Conservation (phyloP, 2,888 invertebrate genomes). For the Encarsia formosa region DNA sequence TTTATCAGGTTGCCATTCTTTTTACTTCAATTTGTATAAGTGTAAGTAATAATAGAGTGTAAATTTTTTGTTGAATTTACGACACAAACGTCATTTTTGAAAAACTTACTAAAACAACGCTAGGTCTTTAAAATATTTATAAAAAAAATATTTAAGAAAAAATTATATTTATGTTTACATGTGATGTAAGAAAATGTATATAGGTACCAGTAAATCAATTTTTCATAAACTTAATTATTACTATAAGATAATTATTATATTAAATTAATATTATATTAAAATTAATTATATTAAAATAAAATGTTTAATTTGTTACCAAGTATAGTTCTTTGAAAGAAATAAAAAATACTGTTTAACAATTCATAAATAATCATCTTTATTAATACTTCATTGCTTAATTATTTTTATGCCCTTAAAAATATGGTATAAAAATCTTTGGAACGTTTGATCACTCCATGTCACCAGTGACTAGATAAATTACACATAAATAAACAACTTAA, state of each 20-base stretch:
- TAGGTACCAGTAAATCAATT: conserved; percentile 18
- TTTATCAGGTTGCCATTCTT: background rate
- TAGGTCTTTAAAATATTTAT: conserved; percentile 10
- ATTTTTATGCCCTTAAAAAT: conserved; percentile 18
- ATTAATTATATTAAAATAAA: background rate
- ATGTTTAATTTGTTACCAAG: background rate
- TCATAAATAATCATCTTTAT: conserved; percentile 25
- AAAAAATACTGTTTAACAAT: conserved; percentile 20
- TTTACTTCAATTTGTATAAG: background rate
- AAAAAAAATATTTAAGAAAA: no score
- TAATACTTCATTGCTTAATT: conserved; percentile 16
- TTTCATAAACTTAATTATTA: no score
- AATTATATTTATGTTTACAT: conserved; percentile 15
- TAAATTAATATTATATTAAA: background rate
- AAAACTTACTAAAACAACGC: no score
- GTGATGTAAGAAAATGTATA: conserved; percentile 20
- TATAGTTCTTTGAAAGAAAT: conserved; percentile 10
- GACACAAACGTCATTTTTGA: no score
- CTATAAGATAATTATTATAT: no score
- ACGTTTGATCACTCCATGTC: conserved; percentile 12
- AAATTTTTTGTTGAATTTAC: no score
- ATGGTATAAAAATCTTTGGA: conserved; percentile 27
- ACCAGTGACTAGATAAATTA: conserved; percentile 7
- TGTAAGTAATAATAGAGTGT: background rate
- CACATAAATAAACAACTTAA: conserved; percentile 12